Percentiles rank a stretch among this genome's conserved stretches.
These are phyloP conservation scores for Agonopterix heracliana DNA, from an alignment of 2,888 invertebrate genomes.

Conservation along the genomic window DNA sequence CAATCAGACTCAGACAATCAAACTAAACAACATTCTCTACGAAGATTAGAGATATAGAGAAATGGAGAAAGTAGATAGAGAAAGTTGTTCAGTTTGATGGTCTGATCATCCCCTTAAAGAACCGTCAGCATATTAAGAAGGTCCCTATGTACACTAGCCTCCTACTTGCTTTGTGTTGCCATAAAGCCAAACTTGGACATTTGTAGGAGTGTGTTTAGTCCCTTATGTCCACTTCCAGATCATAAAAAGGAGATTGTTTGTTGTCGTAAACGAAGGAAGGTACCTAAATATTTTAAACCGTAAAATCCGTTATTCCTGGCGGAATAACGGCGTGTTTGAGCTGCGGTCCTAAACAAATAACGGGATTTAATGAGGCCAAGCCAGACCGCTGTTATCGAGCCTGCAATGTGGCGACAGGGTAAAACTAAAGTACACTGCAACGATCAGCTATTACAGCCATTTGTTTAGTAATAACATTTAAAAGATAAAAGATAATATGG, in stretches of 20 bases:
- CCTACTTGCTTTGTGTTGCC: too few relatives aligned
- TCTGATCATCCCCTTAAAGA: too few relatives aligned
- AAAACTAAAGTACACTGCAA: neutral
- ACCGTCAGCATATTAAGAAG: too few relatives aligned
- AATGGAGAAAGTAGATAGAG: too few relatives aligned
- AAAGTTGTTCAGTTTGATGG: too few relatives aligned
- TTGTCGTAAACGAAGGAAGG: slow-evolving; percentile 55
- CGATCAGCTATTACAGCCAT: slow-evolving; percentile 4
- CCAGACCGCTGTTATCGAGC: slow-evolving; percentile 21
- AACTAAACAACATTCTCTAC: too few relatives aligned
- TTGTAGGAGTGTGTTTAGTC: too few relatives aligned
- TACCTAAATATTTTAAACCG: slow-evolving; percentile 67
- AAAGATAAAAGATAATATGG: slow-evolving; percentile 7
- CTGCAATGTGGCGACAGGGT: neutral
- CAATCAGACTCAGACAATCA: too few relatives aligned
- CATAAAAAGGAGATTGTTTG: slow-evolving; percentile 53
- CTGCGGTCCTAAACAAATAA: slow-evolving; percentile 69
- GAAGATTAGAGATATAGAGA: too few relatives aligned
- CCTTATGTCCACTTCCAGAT: slow-evolving; percentile 16
- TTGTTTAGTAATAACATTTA: neutral
- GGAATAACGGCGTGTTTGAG: slow-evolving; percentile 60
- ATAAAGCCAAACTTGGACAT: too few relatives aligned
- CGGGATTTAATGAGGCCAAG: slow-evolving; percentile 63
- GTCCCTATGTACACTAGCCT: too few relatives aligned
- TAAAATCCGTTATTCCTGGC: slow-evolving; percentile 62